These are phyloP conservation scores for Lota lota DNA, from an alignment of 2,113 vertebrate genomes.

Conservation along the genomic window DNA sequence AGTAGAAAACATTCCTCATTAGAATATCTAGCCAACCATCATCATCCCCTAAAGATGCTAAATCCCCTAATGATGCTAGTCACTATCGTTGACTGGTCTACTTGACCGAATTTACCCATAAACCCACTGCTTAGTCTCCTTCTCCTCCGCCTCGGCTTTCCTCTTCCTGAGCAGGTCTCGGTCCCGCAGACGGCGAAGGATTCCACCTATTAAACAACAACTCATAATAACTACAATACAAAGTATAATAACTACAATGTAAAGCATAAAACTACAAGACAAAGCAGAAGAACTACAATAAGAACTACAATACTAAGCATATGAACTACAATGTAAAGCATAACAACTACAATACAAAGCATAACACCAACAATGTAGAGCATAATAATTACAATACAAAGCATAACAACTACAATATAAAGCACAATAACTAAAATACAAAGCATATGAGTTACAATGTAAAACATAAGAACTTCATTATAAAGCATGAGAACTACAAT, in stretches of 20 bases:
- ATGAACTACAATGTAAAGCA: neutral
- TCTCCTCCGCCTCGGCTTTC: conserved; percentile 83
- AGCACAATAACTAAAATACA: neutral
- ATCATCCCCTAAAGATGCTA: neutral
- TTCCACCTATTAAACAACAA: conserved; percentile 61
- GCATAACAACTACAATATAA: neutral
- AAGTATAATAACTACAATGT: no score
- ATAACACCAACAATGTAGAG: no score
- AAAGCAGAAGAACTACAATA: neutral
- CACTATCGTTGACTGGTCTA: conserved; percentile 14
- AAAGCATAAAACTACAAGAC: neutral
- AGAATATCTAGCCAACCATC: neutral
- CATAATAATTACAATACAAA: neutral
- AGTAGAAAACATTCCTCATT: neutral
- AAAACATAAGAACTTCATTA: neutral
- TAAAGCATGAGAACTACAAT: neutral
- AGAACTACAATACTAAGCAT: neutral
- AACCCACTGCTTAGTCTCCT: conserved; percentile 81
- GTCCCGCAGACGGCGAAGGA: conserved; percentile 76
- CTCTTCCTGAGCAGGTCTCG: conserved; percentile 85
- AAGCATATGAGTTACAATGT: neutral
- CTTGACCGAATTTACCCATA: conserved; percentile 75
- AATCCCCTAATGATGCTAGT: conserved; percentile 9
- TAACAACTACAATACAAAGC: neutral
- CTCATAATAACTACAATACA: no score